phyloP scores from a whole-genome alignment of 2,113 vertebrate genomes.

The Albula glossodonta region DNA sequence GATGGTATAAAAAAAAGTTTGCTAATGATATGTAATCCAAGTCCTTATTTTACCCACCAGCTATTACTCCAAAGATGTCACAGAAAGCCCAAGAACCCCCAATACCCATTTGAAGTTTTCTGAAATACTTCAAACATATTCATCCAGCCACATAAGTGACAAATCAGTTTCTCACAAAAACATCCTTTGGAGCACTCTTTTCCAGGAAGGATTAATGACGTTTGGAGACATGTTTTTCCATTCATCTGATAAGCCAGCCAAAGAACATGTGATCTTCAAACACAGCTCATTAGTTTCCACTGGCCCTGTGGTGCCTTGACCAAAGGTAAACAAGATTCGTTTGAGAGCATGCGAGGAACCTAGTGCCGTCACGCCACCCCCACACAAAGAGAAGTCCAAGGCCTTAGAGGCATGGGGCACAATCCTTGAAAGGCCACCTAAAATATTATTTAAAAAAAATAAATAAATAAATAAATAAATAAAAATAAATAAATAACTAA shows the following conservation, averaged over 20 bases:
- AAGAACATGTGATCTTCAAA: not conserved
- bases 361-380: not conserved
- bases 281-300: conserved; percentile 17
- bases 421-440: too few relatives aligned
- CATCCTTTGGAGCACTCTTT: not conserved
- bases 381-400: too few relatives aligned
- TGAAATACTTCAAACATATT: not conserved
- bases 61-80: too few relatives aligned
- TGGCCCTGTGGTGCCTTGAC: not conserved
- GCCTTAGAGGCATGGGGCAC: too few relatives aligned
- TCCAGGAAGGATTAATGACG: not conserved
- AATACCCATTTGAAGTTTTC: not conserved
- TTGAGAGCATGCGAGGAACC: not conserved
- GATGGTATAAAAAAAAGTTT: too few relatives aligned
- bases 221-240: conserved; percentile 6
- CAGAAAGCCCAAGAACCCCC: too few relatives aligned
- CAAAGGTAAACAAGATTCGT: conserved; percentile 18
- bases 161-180: not conserved
- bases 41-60: too few relatives aligned
- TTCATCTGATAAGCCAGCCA: conserved; percentile 14
- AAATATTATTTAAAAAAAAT: too few relatives aligned
- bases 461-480: too few relatives aligned
- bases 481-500: too few relatives aligned
- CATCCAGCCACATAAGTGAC: not conserved
- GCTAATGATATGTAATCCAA: too few relatives aligned